phyloP scores from a whole-genome alignment of 2,888 invertebrate species.

The Eremobia ochroleuca region DNA sequence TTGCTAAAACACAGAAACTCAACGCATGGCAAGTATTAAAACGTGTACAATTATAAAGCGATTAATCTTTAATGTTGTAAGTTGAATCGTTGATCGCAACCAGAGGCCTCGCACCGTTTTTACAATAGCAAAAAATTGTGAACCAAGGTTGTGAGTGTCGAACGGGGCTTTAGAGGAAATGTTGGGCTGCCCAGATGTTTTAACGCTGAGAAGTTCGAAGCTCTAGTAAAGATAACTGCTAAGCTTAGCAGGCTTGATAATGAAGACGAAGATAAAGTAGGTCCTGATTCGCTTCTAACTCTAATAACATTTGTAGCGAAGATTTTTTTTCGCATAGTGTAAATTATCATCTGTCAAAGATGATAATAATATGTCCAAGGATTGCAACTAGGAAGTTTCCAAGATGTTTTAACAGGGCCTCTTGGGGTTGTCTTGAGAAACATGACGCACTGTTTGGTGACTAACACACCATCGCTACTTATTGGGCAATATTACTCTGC shows the following conservation, averaged over 20 bases:
- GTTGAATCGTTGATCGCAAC: slow-evolving; percentile 51
- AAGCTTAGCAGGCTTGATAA: slow-evolving; percentile 12
- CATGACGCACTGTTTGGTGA: slow-evolving; percentile 15
- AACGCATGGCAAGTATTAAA: slow-evolving; percentile 52
- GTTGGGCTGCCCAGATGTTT: slow-evolving; percentile 36
- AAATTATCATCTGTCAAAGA: slow-evolving; percentile 5
- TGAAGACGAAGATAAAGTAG: slow-evolving; percentile 20
- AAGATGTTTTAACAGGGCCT: not conserved
- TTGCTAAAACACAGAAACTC: slow-evolving; percentile 60
- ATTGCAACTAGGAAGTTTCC: not conserved
- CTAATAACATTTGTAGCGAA: slow-evolving; percentile 5
- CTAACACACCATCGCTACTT: slow-evolving; percentile 15
- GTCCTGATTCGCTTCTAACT: slow-evolving; percentile 10
- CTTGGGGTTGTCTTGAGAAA: slow-evolving; percentile 4
- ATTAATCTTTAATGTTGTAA: slow-evolving; percentile 63
- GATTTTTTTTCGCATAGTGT: not conserved
- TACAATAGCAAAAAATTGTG: slow-evolving; percentile 55
- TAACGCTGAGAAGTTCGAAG: slow-evolving; percentile 13
- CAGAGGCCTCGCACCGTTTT: slow-evolving; percentile 61
- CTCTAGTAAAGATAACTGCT: slow-evolving; percentile 39
- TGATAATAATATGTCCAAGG: not conserved
- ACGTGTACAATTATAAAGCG: slow-evolving; percentile 60
- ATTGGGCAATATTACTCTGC: not conserved
- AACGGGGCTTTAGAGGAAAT: slow-evolving; percentile 52
- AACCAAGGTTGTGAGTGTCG: slow-evolving; percentile 45